These are phyloP conservation scores for Eospalax fontanierii DNA, from an alignment of 2,797 vertebrate genomes.

Conservation along the genomic window DNA sequence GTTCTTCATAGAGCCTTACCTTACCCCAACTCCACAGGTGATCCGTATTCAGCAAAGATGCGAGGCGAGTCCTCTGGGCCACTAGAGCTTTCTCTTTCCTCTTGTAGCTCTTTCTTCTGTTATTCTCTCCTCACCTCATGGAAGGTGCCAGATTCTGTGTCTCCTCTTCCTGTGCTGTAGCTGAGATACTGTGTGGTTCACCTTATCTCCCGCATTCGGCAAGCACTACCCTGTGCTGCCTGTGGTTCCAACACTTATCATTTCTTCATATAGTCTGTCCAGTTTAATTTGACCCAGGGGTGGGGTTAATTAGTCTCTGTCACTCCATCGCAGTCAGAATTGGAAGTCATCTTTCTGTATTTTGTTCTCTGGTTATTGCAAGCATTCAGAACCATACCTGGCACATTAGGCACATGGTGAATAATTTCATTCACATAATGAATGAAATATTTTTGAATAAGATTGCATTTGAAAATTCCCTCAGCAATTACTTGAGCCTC, in stretches of 20 bases:
- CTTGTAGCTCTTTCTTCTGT: constrained; percentile 8
- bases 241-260: neutral
- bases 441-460: constrained; percentile 14
- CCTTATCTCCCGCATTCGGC: neutral
- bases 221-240: neutral
- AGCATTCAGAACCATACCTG: neutral
- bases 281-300: constrained; percentile 21
- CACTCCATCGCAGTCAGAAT: neutral
- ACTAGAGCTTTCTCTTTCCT: neutral
- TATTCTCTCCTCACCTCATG: neutral
- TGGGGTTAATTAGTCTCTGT: neutral
- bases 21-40: neutral
- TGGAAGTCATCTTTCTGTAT: constrained; percentile 27
- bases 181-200: neutral
- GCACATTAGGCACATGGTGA: neutral
- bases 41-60: neutral
- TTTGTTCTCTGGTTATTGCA: constrained; percentile 13
- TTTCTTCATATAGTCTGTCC: neutral
- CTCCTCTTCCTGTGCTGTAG: neutral
- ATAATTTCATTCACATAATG: neutral
- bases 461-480: constrained; percentile 35
- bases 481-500: neutral
- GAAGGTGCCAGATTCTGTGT: neutral
- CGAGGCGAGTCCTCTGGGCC: neutral
- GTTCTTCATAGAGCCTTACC: neutral